Percentiles rank a stretch among this genome's conserved stretches.
These are phyloP conservation scores for Drosophila anomalipes DNA, from an alignment of 2,888 invertebrate genomes.

Conservation along the genomic window DNA sequence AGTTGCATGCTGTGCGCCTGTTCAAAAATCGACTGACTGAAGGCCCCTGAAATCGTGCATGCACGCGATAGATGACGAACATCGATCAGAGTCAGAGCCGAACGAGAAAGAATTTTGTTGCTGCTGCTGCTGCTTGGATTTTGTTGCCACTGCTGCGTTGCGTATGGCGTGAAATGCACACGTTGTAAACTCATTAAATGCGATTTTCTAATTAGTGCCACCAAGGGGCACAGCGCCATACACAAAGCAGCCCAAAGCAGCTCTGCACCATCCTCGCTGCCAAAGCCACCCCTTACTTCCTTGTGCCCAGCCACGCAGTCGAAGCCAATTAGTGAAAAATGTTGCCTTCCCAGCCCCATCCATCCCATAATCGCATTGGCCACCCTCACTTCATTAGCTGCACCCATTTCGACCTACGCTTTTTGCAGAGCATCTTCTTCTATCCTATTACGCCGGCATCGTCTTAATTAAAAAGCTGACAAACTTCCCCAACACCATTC, in stretches of 20 bases:
- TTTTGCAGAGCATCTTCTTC: conserved; percentile 83
- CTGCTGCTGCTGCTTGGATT: neutral
- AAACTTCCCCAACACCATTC: conserved; percentile 49
- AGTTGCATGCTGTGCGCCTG: conserved; percentile 69
- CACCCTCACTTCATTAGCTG: conserved; percentile 83
- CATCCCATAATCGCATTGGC: conserved; percentile 20
- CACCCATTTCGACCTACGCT: conserved; percentile 83
- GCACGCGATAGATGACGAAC: conserved; percentile 47
- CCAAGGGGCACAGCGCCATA: neutral
- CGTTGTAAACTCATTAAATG: conserved; percentile 48
- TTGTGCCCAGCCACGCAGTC: conserved; percentile 32
- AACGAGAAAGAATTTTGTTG: conserved; percentile 25
- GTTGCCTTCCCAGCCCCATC: conserved; percentile 5
- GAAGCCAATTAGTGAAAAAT: conserved; percentile 83
- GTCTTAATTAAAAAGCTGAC: conserved; percentile 84
- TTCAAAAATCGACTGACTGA: conserved; percentile 81
- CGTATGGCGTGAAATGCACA: neutral
- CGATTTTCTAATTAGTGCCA: conserved; percentile 61
- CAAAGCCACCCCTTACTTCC: neutral
- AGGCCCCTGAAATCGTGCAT: conserved; percentile 81
- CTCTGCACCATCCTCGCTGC: neutral
- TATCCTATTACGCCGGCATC: conserved; percentile 84
- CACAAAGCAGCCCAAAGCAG: neutral
- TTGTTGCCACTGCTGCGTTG: neutral
- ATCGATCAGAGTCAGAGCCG: conserved; percentile 14